Evolutionary conservation across 2,888 invertebrate species (phyloP), one percentile per base, ranked within the genome.

Genomic region (Pollenia angustigena): DNA sequence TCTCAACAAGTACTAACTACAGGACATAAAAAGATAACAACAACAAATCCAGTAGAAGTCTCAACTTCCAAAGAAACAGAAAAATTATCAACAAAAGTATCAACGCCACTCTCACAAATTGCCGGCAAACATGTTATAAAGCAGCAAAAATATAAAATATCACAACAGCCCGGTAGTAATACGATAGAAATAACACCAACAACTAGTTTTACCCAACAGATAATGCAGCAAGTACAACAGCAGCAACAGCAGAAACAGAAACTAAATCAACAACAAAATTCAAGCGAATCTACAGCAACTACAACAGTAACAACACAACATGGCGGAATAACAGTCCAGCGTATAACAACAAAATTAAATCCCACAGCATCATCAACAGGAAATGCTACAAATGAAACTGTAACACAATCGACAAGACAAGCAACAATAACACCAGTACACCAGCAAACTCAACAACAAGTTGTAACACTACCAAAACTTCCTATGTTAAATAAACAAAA

Each of bases 401-500:
- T 56, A n/a, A 40, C 23, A 50, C 81, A 81, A 58, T 79, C 87
- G n/a, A 78, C 68, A n/a, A 84, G 72, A 14, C 66, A 72, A 58
- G 89, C 91, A 46, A 91, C 90, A 12, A 91, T 90, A 16, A 91
- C 90, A 1, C 89, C 90, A 68, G 52, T 91, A 48, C 74, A 69
- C 11, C 76, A 56, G 40, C 75, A 50, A 46, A 62, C 48, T 8
- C 79, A 84, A 14, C 62, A 74, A 81, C 81, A 88, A 9, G 18
- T 85, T 9, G 16, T 52, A 60, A 54, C 64, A 50, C 62, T 84
- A 56, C 84, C 87, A 11, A 90, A 90, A 84, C 58, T 92, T 64
- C 92, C 92, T 0, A 76, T 91, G 54, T 75, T 92, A 8, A 92
- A 91, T 76, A 93, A 93, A 46, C 92, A 93, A 81, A 92, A 92